phyloP scores from a whole-genome alignment of 2,113 vertebrate species.

The Macquaria australasica region DNA sequence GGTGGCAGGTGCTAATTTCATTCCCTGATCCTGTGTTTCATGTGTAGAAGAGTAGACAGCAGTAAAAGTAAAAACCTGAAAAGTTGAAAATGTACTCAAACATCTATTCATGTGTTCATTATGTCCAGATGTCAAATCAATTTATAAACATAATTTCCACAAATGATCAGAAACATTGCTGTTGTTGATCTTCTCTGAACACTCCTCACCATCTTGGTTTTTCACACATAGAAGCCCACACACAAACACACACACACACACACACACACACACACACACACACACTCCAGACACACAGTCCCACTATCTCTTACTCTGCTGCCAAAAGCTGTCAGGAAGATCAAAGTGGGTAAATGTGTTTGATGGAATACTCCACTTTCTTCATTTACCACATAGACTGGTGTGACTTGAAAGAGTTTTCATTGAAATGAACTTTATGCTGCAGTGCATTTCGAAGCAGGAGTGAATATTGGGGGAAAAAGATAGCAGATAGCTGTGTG shows the following conservation, averaged over 20 bases:
- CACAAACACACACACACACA: not conserved
- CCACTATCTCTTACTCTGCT: slow-evolving; percentile 30
- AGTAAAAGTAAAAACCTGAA: not conserved
- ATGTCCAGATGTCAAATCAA: not conserved
- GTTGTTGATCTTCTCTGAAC: not conserved
- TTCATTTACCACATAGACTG: slow-evolving; percentile 55
- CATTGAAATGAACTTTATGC: slow-evolving; percentile 49
- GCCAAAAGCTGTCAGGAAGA: slow-evolving; percentile 60
- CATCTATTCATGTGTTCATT: not conserved
- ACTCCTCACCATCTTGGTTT: slow-evolving; percentile 1
- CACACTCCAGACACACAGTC: not conserved
- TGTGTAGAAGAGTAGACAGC: not conserved
- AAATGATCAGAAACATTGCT: not conserved
- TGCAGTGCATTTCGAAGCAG: slow-evolving; percentile 31
- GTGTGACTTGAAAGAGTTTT: slow-evolving; percentile 64
- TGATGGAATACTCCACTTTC: slow-evolving; percentile 62
- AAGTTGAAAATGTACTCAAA: not conserved
- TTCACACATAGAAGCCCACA: not conserved
- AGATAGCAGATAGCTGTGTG: not conserved
- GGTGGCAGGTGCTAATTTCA: too few relatives aligned
- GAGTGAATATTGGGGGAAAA: not conserved
- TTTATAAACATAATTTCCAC: not conserved
- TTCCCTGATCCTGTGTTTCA: not conserved
- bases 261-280: not conserved
- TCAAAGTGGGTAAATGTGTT: slow-evolving; percentile 69